These are phyloP conservation scores for Coturnix japonica DNA, from an alignment of 2,113 vertebrate species.

Conservation along the genomic window DNA sequence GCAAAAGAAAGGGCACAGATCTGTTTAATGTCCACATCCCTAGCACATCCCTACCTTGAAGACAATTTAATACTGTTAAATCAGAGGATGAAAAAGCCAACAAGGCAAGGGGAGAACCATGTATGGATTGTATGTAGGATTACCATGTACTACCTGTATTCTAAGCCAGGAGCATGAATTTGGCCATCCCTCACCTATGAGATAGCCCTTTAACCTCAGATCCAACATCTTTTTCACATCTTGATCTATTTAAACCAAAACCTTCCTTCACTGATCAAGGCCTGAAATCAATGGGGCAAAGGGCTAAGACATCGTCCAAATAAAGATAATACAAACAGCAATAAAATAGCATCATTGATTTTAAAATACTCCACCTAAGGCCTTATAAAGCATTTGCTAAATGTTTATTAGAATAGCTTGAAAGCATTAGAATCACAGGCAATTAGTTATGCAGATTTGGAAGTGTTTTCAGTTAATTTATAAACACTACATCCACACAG, in stretches of 20 bases:
- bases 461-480: conserved; percentile 67
- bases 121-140: background rate
- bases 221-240: background rate
- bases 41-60: background rate
- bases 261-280: conserved; percentile 47
- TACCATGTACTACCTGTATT: background rate
- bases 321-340: conserved; percentile 71
- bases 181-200: background rate
- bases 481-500: background rate
- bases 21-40: background rate
- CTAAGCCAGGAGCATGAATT: fast-evolving
- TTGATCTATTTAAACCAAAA: background rate
- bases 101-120: background rate
- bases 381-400: conserved; percentile 80
- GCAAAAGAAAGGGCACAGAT: background rate
- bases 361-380: conserved; percentile 69
- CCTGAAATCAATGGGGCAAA: conserved; percentile 59
- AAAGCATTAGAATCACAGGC: conserved; percentile 68
- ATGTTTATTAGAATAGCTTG: conserved; percentile 77
- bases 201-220: background rate
- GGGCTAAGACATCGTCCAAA: conserved; percentile 51
- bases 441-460: conserved; percentile 73
- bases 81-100: background rate
- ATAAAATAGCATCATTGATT: conserved; percentile 76
- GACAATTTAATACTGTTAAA: no score